A percentile compares a stretch with the other conserved stretches of the same genome.
Evolutionary conservation across 1,140 invertebrate genomes (phyloP).

Genomic region (Pogonus chalceus): DNA sequence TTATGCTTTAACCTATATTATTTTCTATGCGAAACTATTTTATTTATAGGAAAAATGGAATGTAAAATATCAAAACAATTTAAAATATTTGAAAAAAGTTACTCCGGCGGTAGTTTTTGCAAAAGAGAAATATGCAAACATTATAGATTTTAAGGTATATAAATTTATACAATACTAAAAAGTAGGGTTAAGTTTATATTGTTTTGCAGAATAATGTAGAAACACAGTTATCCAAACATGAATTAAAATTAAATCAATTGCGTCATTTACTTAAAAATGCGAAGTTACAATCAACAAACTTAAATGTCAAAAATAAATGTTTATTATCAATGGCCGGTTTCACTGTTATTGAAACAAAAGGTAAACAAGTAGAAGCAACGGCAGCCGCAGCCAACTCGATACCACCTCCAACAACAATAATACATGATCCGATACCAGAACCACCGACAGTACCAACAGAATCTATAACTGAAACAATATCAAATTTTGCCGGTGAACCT

Average conservation of each 20-base stretch:
- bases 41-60: background rate
- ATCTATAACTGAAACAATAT: conserved; percentile 31
- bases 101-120: background rate
- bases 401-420: background rate
- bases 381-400: background rate
- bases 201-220: too few relatives aligned
- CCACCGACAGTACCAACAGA: conserved; percentile 37
- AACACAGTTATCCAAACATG: too few relatives aligned
- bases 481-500: conserved; percentile 54
- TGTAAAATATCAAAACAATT: background rate
- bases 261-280: background rate
- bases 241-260: background rate
- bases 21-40: too few relatives aligned
- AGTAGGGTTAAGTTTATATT: too few relatives aligned
- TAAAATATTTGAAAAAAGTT: background rate
- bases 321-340: conserved; percentile 8
- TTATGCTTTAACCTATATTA: too few relatives aligned
- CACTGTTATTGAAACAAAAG: background rate
- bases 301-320: conserved; percentile 6
- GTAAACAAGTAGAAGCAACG: too few relatives aligned
- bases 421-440: conserved; percentile 38
- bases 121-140: background rate
- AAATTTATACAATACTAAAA: too few relatives aligned
- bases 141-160: background rate
- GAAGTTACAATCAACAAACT: background rate